Evolutionary conservation across 2,888 invertebrate species (phyloP).

Genomic region (Leistus spinibarbis): DNA sequence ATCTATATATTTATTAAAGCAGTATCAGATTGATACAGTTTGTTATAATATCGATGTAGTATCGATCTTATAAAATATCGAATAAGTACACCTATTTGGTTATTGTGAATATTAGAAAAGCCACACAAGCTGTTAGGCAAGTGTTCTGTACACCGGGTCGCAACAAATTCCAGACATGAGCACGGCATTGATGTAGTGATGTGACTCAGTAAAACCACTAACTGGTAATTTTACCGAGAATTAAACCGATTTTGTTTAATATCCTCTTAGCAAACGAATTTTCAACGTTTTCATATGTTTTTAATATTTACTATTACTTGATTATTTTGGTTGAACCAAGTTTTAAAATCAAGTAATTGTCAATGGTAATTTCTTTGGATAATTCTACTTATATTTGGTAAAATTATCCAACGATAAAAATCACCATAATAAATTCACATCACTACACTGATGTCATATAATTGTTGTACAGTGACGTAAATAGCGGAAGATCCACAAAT

Average conservation of each 20-base stretch:
- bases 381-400: not conserved
- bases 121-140: not conserved
- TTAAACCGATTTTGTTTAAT: no score
- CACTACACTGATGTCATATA: not conserved
- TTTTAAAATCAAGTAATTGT: not conserved
- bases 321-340: not conserved
- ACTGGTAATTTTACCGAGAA: no score
- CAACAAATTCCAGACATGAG: not conserved
- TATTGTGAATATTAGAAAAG: not conserved
- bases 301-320: no score
- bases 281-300: not conserved
- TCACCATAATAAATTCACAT: not conserved
- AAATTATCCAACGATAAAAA: not conserved
- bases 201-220: not conserved
- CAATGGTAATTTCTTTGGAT: not conserved
- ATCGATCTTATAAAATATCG: no score
- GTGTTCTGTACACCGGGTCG: not conserved
- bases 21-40: no score
- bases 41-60: no score
- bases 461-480: conserved; percentile 51
- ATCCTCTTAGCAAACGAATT: not conserved
- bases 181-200: not conserved
- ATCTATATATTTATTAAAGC: no score
- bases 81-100: not conserved
- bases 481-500: conserved; percentile 45